A percentile compares a stretch with the other conserved stretches of the same genome.
Conservation (phyloP, 2,113 vertebrate species). For the Engystomops pustulosus region DNA sequence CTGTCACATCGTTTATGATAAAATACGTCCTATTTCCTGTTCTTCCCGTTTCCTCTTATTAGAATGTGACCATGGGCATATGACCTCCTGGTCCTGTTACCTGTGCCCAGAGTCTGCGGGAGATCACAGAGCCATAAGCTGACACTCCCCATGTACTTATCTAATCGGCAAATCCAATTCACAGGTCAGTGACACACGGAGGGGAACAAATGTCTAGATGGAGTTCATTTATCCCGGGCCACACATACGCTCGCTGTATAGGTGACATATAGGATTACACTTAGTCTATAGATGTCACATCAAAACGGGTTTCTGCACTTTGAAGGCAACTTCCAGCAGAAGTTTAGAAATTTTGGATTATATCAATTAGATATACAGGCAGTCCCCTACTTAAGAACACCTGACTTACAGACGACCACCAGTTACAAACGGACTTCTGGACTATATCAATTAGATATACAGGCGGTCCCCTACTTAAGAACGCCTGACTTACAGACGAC, state of each 20-base stretch:
- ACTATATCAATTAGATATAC: no score
- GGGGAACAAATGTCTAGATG: neutral
- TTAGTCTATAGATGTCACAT: neutral
- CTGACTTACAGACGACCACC: no score
- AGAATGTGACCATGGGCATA: slow-evolving; percentile 63
- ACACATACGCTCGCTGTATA: slow-evolving; percentile 6
- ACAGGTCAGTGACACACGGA: slow-evolving; percentile 18
- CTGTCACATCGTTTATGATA: slow-evolving; percentile 90
- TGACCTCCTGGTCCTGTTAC: slow-evolving; percentile 70
- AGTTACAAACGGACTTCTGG: no score
- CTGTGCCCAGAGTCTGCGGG: slow-evolving; percentile 68
- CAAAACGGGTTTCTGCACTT: neutral
- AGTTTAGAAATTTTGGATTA: no score
- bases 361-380: no score
- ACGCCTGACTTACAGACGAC: no score
- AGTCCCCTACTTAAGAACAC: no score
- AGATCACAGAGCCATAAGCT: neutral
- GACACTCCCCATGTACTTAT: slow-evolving; percentile 10
- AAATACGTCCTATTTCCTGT: slow-evolving; percentile 93
- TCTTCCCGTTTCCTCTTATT: slow-evolving; percentile 69
- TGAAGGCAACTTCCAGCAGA: neutral
- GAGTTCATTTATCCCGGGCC: slow-evolving; percentile 13
- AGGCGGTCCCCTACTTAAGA: no score
- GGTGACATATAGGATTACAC: neutral
- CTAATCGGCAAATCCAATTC: slow-evolving; percentile 40